phyloP scores from a whole-genome alignment of 2,113 vertebrate species.

The Phoenicopterus ruber region DNA sequence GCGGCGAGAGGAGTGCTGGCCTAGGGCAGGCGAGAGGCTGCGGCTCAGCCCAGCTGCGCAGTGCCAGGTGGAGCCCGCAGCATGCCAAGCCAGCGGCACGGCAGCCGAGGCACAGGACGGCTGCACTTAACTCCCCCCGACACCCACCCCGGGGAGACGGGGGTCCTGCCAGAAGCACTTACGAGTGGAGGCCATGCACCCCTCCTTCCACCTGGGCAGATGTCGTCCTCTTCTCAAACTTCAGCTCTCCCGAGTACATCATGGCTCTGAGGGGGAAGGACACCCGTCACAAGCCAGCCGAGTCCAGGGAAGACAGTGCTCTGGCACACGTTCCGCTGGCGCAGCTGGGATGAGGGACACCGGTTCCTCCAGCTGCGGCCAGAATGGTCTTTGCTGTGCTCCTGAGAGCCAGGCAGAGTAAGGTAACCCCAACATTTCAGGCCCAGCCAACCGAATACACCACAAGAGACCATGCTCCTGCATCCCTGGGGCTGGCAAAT shows the following conservation, averaged over 20 bases:
- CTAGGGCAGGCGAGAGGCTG: background rate
- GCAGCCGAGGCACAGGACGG: background rate
- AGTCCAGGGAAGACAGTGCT: background rate
- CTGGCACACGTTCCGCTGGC: background rate
- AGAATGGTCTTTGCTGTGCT: background rate
- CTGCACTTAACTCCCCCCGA: background rate
- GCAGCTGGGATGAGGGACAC: background rate
- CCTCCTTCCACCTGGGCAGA: conserved; percentile 97
- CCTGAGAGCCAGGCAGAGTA: background rate
- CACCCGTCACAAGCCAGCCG: background rate
- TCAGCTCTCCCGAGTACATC: conserved; percentile 98
- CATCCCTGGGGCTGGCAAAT: background rate
- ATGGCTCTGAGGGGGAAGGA: conserved; percentile 80
- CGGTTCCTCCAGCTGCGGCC: background rate
- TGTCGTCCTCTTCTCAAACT: conserved; percentile 93
- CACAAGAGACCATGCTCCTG: background rate
- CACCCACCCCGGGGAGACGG: fast-evolving
- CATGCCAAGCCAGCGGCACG: background rate
- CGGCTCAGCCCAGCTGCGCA: fast-evolving
- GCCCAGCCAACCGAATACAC: background rate
- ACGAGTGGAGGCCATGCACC: conserved; percentile 95
- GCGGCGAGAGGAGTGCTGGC: background rate
- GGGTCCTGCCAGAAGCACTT: conserved; percentile 38
- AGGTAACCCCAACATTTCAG: background rate
- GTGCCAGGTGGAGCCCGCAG: background rate